Base-by-base conservation (phyloP, 2,888 invertebrate genomes). In the Luperina nickerlii region DNA sequence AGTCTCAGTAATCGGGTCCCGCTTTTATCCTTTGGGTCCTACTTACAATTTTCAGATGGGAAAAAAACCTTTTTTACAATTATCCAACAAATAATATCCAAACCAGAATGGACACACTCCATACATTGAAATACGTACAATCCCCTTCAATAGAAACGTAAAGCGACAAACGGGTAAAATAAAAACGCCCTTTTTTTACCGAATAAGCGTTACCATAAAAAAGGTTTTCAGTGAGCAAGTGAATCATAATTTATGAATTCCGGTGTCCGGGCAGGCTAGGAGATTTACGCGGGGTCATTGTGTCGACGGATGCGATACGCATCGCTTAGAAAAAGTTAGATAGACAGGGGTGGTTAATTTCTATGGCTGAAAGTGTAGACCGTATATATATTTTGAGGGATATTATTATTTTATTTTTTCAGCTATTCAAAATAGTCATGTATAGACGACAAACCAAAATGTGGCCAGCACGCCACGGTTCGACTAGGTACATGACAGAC, bases 161-260 rank as follows among this genome's bases (percentile, higher is more conserved):
- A 92, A 93, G 90, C 94, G 95, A 93, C 94, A 94, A 94, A 95
- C 94, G 95, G 92, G 93, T 93, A 92, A 95, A 96, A 96, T 95
- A 96, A 96, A 96, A 96, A 94, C 93, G 94, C 93, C 91, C 91
- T 94, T 94, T 95, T 95, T 95, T 94, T 95, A 95, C 94, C 94
- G 94, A 95, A 96, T 96, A 96, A 96, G 94, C 95, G 95, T 95
- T 94, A 95, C 96, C 95, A 96, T 96, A 96, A 96, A 96, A 96
- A 96, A 96, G 96, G 95, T 96, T 96, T 96, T 96, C 96, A 96
- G 96, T 95, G 96, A 96, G 96, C 96, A 96, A 96, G 96, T 96
- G 96, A 96, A 96, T 96, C 96, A 96, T 96, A 96, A 96, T 96
- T 96, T 96, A 96, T 96, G 96, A 96, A 96, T 96, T 96, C 96